phyloP scores from a whole-genome alignment of 2,888 invertebrate species.

The Mimumesa dahlbomi region DNA sequence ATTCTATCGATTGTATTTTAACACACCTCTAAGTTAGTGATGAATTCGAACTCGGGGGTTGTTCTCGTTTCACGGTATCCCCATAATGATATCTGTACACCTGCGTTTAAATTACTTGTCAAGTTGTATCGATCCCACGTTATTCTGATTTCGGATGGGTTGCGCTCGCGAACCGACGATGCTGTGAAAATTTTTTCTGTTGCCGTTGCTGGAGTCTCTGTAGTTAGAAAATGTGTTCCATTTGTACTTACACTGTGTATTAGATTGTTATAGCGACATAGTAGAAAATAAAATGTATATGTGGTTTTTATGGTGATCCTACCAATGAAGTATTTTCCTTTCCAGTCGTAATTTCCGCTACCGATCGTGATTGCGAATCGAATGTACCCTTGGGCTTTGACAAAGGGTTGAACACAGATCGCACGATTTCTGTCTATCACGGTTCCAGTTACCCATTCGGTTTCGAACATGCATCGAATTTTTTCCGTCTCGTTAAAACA shows the following conservation, averaged over 20 bases:
- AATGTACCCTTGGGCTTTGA: conserved; percentile 94
- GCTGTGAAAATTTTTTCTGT: conserved; percentile 91
- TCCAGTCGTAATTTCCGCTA: conserved; percentile 90
- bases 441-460: conserved; percentile 88
- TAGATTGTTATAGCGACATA: no score
- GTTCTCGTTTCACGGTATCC: conserved; percentile 94
- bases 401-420: conserved; percentile 92
- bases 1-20: not conserved
- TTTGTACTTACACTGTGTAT: no score
- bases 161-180: conserved; percentile 86
- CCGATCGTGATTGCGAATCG: conserved; percentile 92
- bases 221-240: no score
- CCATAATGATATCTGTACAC: conserved; percentile 91
- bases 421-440: conserved; percentile 91
- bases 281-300: no score
- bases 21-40: conserved; percentile 87
- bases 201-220: conserved; percentile 94
- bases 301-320: no score
- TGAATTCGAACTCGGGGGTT: conserved; percentile 89
- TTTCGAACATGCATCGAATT: conserved; percentile 92
- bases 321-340: conserved; percentile 95
- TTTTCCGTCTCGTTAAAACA: conserved; percentile 90
- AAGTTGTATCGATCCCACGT: conserved; percentile 93
- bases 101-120: conserved; percentile 89
- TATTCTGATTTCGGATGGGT: conserved; percentile 88